Conservation (phyloP, 2,113 vertebrate genomes). For the Cebidichthys violaceus region DNA sequence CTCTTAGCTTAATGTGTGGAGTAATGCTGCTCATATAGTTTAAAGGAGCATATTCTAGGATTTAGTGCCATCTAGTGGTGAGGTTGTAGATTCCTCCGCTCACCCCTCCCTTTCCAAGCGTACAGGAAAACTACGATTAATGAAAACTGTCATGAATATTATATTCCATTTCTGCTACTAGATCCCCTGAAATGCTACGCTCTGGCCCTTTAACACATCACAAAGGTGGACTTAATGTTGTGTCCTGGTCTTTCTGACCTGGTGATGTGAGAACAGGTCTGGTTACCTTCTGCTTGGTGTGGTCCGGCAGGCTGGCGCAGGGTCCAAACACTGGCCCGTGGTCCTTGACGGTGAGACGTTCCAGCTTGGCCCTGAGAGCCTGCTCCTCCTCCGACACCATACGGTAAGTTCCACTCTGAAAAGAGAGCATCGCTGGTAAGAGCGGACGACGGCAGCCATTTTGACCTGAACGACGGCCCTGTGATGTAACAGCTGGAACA, state of each 20-base stretch:
- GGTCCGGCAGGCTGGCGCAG: conserved; percentile 87
- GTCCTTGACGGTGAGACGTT: conserved; percentile 94
- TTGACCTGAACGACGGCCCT: neutral
- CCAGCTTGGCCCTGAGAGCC: conserved; percentile 91
- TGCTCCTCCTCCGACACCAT: conserved; percentile 96
- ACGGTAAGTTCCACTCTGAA: conserved; percentile 93
- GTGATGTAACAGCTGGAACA: too few species aligned
- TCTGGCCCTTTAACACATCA: neutral
- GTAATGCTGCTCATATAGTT: neutral
- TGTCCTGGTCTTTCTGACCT: neutral
- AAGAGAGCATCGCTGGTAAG: neutral
- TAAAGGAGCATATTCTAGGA: neutral
- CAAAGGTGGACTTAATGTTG: neutral
- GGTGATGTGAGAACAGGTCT: neutral
- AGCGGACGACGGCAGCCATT: too few species aligned
- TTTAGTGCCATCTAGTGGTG: neutral
- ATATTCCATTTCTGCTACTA: neutral
- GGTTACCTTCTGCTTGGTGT: conserved; percentile 94
- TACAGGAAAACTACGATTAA: neutral
- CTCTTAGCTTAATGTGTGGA: neutral
- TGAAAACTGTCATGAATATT: neutral
- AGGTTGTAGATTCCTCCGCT: neutral
- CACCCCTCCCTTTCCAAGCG: neutral
- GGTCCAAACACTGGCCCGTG: conserved; percentile 92
- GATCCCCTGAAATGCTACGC: too few species aligned